A percentile compares a stretch with the other conserved stretches of the same genome.
phyloP scores from a whole-genome alignment of 2,113 vertebrate species.

The Uria aalge region DNA sequence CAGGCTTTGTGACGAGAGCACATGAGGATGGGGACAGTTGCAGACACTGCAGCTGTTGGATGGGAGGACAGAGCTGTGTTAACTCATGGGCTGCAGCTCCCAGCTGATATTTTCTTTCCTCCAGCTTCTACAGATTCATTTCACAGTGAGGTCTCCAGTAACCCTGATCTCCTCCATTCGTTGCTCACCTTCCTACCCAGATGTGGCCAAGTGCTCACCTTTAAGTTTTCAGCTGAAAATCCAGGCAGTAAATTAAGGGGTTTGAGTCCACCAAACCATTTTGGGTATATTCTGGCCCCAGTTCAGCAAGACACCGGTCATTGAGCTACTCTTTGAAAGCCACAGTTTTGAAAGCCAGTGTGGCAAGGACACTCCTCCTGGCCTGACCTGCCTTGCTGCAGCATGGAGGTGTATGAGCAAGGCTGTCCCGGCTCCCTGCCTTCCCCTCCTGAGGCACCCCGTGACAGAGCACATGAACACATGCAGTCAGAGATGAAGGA shows the following conservation, averaged over 20 bases:
- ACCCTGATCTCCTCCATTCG: rapidly evolving
- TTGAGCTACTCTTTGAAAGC: neutral
- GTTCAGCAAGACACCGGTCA: neutral
- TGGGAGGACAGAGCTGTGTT: neutral
- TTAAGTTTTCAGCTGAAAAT: neutral
- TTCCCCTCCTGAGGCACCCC: neutral
- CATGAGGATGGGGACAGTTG: neutral
- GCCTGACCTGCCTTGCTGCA: neutral
- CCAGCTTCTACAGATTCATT: neutral
- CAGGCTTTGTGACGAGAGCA: neutral
- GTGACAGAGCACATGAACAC: neutral
- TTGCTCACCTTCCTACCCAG: neutral
- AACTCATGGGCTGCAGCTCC: neutral
- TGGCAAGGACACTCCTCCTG: neutral
- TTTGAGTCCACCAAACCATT: neutral
- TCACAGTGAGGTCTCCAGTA: neutral
- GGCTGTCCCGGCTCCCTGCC: neutral
- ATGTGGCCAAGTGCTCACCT: rapidly evolving
- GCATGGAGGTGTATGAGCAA: neutral
- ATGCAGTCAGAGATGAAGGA: neutral
- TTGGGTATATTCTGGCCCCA: neutral
- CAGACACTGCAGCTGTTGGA: neutral
- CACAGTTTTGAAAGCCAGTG: neutral
- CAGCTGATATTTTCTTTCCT: neutral
- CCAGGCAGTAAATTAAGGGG: neutral